These are phyloP conservation scores for Thunnus thynnus DNA, from an alignment of 2,113 vertebrate species.

Conservation along the genomic window DNA sequence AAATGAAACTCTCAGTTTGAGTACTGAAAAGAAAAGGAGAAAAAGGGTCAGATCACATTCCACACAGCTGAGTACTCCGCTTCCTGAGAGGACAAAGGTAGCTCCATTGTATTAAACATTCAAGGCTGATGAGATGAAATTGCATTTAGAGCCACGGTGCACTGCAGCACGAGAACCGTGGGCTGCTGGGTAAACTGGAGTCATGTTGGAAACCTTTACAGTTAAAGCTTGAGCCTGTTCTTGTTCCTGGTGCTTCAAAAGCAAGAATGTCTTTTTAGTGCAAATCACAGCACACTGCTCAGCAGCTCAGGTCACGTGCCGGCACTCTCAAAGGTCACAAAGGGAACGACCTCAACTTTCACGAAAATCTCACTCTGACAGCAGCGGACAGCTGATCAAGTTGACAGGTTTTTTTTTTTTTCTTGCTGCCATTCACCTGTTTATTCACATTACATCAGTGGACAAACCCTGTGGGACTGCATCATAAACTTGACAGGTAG, in stretches of 20 bases:
- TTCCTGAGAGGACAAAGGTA: conserved; percentile 68
- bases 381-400: conserved; percentile 44
- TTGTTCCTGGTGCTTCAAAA: conserved; percentile 58
- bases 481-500: conserved; percentile 62
- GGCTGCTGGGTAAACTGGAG: conserved; percentile 45
- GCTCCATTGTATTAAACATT: conserved; percentile 73
- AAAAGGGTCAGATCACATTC: conserved; percentile 65
- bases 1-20: conserved; percentile 54
- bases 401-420: conserved; percentile 20
- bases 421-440: conserved; percentile 63
- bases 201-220: conserved; percentile 61
- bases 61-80: conserved; percentile 63
- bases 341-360: conserved; percentile 49
- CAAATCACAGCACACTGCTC: conserved; percentile 61
- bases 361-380: conserved; percentile 33
- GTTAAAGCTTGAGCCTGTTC: conserved; percentile 48
- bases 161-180: conserved; percentile 28
- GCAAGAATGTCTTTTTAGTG: conserved; percentile 66
- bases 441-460: conserved; percentile 64
- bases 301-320: conserved; percentile 38
- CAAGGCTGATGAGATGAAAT: conserved; percentile 70
- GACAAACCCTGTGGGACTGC: conserved; percentile 29
- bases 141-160: conserved; percentile 69
- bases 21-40: conserved; percentile 38
- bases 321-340: conserved; percentile 44